Conservation (phyloP, 2,888 invertebrate genomes). For the Campopleginae sp. region DNA sequence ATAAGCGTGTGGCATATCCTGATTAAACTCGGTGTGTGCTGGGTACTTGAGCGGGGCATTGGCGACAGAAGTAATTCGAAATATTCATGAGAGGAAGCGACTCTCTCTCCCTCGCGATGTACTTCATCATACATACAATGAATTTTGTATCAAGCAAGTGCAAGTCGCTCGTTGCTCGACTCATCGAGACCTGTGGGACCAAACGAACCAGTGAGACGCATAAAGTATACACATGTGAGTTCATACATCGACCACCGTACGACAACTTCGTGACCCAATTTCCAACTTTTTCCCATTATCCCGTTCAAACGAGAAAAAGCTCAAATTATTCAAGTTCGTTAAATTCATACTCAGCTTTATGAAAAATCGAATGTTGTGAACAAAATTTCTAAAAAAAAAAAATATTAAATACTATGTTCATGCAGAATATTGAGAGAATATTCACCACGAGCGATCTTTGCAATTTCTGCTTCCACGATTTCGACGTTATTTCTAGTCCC, state of each 20-base stretch:
- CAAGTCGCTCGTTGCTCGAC: slow-evolving; percentile 55
- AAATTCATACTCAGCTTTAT: not conserved
- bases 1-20: slow-evolving; percentile 6
- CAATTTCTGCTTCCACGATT: too few relatives aligned
- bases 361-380: not conserved
- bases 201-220: slow-evolving; percentile 22
- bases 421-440: too few relatives aligned
- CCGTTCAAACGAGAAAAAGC: not conserved
- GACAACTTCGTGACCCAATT: not conserved
- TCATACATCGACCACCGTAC: not conserved
- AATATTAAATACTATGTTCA: not conserved
- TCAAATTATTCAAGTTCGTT: not conserved
- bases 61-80: slow-evolving; percentile 68
- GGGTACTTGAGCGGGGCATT: slow-evolving; percentile 54
- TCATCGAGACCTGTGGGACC: slow-evolving; percentile 54
- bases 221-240: not conserved
- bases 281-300: not conserved
- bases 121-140: slow-evolving; percentile 72
- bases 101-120: slow-evolving; percentile 62
- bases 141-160: slow-evolving; percentile 69
- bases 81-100: slow-evolving; percentile 67
- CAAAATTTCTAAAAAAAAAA: not conserved
- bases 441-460: too few relatives aligned
- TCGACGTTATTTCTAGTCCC: too few relatives aligned
- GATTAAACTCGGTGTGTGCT: slow-evolving; percentile 13